These are phyloP conservation scores for Nycticorax nycticorax DNA, from an alignment of 2,113 vertebrate species.

Conservation along the genomic window DNA sequence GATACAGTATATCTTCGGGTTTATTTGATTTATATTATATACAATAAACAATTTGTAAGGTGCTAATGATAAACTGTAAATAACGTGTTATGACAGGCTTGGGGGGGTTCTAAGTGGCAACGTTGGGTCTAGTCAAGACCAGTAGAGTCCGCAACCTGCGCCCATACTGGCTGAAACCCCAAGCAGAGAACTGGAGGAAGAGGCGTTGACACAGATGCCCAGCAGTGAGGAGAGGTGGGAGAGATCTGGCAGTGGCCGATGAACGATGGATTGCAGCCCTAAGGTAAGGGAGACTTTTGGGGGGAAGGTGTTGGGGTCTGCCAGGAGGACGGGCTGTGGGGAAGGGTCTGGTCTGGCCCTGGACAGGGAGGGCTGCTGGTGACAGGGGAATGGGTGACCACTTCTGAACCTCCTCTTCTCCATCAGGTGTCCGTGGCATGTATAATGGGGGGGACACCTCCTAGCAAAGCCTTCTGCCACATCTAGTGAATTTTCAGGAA, in stretches of 20 bases:
- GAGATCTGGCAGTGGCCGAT: rapidly evolving
- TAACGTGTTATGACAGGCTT: background rate
- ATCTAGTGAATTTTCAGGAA: background rate
- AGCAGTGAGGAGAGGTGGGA: background rate
- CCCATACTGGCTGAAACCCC: background rate
- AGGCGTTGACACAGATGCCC: rapidly evolving
- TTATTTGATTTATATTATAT: constrained; percentile 14
- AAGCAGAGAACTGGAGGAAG: background rate
- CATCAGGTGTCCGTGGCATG: background rate
- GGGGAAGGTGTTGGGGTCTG: background rate
- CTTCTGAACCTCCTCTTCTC: background rate
- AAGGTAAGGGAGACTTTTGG: background rate
- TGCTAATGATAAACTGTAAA: background rate
- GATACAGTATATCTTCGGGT: background rate
- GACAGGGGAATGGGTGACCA: no score
- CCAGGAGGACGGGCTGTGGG: background rate
- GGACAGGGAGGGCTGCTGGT: background rate
- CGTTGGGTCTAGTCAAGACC: background rate
- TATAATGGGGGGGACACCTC: background rate
- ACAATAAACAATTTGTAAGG: constrained; percentile 62
- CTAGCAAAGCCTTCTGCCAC: background rate
- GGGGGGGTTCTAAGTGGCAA: background rate
- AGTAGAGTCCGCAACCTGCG: rapidly evolving
- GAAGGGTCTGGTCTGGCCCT: background rate
- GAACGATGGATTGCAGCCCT: background rate